phyloP scores from a whole-genome alignment of 2,113 vertebrate genomes.

The Hylia prasina region DNA sequence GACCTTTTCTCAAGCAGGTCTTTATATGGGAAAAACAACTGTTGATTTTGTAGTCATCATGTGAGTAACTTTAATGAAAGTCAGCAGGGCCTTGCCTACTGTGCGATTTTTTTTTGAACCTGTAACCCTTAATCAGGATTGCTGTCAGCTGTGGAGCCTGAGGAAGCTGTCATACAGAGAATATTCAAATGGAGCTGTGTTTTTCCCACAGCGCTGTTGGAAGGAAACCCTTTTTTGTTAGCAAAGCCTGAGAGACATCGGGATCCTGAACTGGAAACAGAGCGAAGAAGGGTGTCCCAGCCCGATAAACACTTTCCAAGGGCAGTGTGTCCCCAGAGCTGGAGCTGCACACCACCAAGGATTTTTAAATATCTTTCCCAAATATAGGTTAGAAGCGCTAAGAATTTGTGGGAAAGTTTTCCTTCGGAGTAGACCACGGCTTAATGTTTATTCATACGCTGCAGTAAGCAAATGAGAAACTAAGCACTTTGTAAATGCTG shows the following conservation, averaged over 20 bases:
- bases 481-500: conserved; percentile 34
- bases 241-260: not conserved
- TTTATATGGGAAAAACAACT: not conserved
- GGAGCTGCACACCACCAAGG: not conserved
- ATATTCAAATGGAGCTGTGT: conserved; percentile 30
- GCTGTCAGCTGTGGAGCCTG: conserved; percentile 9
- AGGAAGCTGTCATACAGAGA: conserved; percentile 42
- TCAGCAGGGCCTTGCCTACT: not conserved
- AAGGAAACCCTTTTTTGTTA: conserved; percentile 1
- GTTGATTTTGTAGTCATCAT: not conserved
- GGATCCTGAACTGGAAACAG: not conserved
- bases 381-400: not conserved
- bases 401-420: conserved; percentile 51
- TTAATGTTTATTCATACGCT: conserved; percentile 42
- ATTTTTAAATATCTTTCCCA: not conserved
- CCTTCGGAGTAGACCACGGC: not conserved
- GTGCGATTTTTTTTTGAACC: conserved; percentile 34
- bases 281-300: not conserved
- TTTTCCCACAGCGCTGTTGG: conserved; percentile 41
- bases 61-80: not conserved
- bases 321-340: not conserved
- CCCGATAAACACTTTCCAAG: not conserved
- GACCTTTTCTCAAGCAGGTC: not conserved
- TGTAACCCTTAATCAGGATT: conserved; percentile 1
- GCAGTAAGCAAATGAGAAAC: conserved; percentile 50